phyloP scores from a whole-genome alignment of 2,888 invertebrate species.

The Strigamia maritima region DNA sequence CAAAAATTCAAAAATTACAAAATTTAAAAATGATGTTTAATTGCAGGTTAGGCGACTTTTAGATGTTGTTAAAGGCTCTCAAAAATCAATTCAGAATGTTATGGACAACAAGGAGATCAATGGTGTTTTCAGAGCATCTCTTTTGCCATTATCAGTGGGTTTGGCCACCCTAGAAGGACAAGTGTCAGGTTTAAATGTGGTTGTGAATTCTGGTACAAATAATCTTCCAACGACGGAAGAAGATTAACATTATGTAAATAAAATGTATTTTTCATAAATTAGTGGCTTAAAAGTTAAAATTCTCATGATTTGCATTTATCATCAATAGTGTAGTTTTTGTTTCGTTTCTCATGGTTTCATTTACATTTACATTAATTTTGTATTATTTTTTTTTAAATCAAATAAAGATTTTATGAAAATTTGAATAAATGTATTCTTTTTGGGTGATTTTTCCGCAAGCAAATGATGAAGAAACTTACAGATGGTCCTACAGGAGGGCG shows the following conservation, averaged over 20 bases:
- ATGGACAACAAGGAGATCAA: conserved; percentile 4
- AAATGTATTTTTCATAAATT: background rate
- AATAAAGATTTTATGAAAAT: no score
- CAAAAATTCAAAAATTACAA: background rate
- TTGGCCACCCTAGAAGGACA: background rate
- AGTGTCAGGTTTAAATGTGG: background rate
- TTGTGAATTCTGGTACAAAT: background rate
- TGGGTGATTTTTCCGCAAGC: no score
- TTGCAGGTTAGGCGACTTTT: background rate
- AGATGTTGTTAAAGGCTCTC: background rate
- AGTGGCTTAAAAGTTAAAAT: background rate
- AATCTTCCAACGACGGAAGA: background rate
- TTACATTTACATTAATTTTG: background rate
- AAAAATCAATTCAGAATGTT: background rate
- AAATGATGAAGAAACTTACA: no score
- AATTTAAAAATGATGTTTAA: background rate
- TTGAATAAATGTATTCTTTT: no score
- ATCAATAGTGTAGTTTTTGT: background rate
- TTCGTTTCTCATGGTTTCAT: background rate
- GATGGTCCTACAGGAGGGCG: no score
- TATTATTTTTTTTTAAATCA: no score
- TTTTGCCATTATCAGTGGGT: background rate
- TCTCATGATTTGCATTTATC: background rate
- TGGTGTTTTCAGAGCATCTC: background rate
- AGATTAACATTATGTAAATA: background rate